Base-by-base conservation (phyloP, 2,888 invertebrate species). In the Sinopyrophorus schimmeli region DNA sequence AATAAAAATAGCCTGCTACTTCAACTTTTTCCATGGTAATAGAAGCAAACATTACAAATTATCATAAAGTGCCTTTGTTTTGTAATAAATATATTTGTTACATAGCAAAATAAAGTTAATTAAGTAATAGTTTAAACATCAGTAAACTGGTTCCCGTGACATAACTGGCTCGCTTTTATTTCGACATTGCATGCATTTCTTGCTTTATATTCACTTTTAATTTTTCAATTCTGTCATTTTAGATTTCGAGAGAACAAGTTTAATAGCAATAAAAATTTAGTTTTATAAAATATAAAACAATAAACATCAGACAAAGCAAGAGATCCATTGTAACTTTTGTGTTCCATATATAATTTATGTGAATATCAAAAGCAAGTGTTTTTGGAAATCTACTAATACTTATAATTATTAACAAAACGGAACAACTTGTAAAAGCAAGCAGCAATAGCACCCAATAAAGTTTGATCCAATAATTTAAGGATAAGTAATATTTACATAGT, bases 401-500 rank as follows among this genome's bases (percentile, higher is more conserved):
- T 10, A 31, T 24, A 27, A 26, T 27, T 20, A 38, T 39, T 24
- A 31, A 32, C 9, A 34, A 34, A 43, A 14, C 18, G 10, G 34
- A 42, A 40, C 21, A 43, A 49, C 35, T 37, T 16, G 14, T 44
- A 40, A 41, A 50, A 46, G 40, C 44, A 40, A 40, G 44, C 50
- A 47, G 41, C 41, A 64, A 62, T 68, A 71, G 71, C 70, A 70
- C 71, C 71, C 67, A 63, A 64, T 63, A 64, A 55, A 49, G 20
- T 63, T 67, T 60, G 54, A 47, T 54, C 50, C 54, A 50, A 56
- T 56, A 56, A 58, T 56, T 58, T 54, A 56, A 37, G 34, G 48
- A 27, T 54, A 62, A 58, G 63, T 35, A 61, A 54, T 68, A 68
- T 66, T 64, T 66, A 68, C 63, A 69, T 60, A 67, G 70, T 69